These are phyloP conservation scores for Erethizon dorsatum DNA, from an alignment of 2,797 vertebrate genomes.

Conservation along the genomic window DNA sequence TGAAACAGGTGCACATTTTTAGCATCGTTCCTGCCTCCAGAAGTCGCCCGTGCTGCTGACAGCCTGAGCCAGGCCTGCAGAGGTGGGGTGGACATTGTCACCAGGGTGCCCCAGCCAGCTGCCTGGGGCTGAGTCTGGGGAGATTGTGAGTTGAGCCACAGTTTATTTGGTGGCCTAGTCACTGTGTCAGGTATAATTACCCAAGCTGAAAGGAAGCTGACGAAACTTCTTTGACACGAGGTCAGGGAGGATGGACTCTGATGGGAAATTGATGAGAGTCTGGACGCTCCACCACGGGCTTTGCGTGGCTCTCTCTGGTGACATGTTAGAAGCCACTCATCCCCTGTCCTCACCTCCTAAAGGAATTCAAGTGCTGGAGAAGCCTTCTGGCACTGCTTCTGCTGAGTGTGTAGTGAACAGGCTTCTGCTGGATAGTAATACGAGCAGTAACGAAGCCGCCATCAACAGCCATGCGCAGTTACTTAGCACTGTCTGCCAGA, in stretches of 20 bases:
- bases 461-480: not conserved
- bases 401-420: not conserved
- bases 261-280: slow-evolving; percentile 79
- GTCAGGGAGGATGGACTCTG: slow-evolving; percentile 75
- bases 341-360: not conserved
- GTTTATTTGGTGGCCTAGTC: slow-evolving; percentile 67
- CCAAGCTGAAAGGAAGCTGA: slow-evolving; percentile 72
- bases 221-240: slow-evolving; percentile 77
- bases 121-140: not conserved
- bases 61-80: slow-evolving; percentile 40
- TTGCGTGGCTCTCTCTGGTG: not conserved
- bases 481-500: not conserved
- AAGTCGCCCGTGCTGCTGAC: not conserved
- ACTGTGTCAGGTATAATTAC: slow-evolving; percentile 73
- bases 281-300: not conserved
- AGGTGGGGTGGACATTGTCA: not conserved
- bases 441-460: not conserved
- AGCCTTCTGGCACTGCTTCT: not conserved
- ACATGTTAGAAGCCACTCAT: not conserved
- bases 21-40: slow-evolving; percentile 57
- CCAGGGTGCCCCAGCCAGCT: not conserved
- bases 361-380: not conserved
- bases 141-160: not conserved
- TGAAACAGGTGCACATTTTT: slow-evolving; percentile 71
- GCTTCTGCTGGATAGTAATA: not conserved